Conservation (phyloP, 2,113 vertebrate species). For the cattle (Bos taurus) region ARS-UCD2.0 NC_037329.1:116691501-116692000, state of each 20-base stretch:
- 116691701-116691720: not conserved
- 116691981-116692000: fast-evolving
- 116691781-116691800: not conserved
- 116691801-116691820: not conserved
- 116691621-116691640: not conserved
- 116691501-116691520: not conserved
- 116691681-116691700: not conserved
- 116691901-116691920: not conserved
- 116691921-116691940: fast-evolving
- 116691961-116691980: not conserved
- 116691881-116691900: not conserved
- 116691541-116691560: not conserved
- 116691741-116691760: fast-evolving
- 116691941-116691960: fast-evolving
- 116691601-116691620: not conserved
- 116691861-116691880: not conserved
- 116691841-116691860: not conserved
- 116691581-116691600: not conserved
- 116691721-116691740: not conserved
- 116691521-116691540: constrained; percentile 4
- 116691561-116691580: not conserved
- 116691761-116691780: too few relatives aligned
- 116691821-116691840: not conserved
- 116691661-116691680: not conserved
- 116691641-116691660: not conserved